A percentile compares a stretch with the other conserved stretches of the same genome.
Evolutionary conservation across 2,797 vertebrate species (phyloP).

Genomic region (Lithobates pipiens): DNA sequence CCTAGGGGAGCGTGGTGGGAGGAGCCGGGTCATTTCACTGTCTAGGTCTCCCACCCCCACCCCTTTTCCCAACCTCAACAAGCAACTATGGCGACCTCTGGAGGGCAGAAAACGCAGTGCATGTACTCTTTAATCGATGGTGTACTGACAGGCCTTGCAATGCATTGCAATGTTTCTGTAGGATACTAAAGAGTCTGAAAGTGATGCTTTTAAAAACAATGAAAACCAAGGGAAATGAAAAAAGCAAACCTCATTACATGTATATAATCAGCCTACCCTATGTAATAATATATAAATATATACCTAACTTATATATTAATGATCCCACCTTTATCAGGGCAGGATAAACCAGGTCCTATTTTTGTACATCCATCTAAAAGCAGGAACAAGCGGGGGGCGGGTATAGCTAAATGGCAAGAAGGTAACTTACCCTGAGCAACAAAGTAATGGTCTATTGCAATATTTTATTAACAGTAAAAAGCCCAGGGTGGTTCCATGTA

Average conservation of each 20-base stretch:
- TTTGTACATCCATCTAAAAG: constrained; percentile 45
- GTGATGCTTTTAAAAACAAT: constrained; percentile 26
- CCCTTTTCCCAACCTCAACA: neutral
- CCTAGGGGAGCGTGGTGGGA: constrained; percentile 63
- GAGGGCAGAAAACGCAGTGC: constrained; percentile 14
- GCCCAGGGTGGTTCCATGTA: neutral
- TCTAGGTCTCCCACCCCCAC: neutral
- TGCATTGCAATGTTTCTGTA: neutral
- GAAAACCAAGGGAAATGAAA: neutral
- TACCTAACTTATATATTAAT: constrained; percentile 22
- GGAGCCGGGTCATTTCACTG: neutral
- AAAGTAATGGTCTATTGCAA: neutral
- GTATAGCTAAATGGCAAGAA: neutral
- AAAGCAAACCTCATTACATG: constrained; percentile 29
- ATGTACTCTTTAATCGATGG: constrained; percentile 39
- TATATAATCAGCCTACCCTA: constrained; percentile 39
- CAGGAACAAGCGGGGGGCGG: neutral
- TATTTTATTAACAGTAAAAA: neutral
- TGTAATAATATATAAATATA: constrained; percentile 60
- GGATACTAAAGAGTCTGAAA: neutral
- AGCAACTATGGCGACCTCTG: constrained; percentile 12
- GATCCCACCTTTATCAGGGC: constrained; percentile 15
- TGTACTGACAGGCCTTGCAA: neutral
- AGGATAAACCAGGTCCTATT: constrained; percentile 31
- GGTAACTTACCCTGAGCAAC: neutral